Conservation (phyloP, 2,113 vertebrate species). For the Redunca redunca region DNA sequence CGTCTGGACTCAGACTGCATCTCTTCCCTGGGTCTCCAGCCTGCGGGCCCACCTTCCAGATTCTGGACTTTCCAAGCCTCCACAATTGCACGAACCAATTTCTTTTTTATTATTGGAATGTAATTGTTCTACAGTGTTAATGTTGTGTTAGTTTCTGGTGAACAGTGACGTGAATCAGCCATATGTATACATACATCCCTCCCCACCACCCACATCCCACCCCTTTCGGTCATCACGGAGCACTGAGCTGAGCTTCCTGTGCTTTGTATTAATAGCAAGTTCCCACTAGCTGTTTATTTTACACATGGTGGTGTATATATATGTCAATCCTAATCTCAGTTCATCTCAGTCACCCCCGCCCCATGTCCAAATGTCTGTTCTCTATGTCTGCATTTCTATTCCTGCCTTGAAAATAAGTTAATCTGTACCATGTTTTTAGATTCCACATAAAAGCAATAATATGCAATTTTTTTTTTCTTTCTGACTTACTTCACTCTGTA, state of each 20-base stretch:
- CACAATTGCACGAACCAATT: not conserved
- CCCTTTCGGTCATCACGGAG: not conserved
- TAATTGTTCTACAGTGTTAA: not conserved
- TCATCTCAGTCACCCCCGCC: not conserved
- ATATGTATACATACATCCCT: not conserved
- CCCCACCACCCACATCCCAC: not conserved
- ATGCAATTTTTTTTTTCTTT: not conserved
- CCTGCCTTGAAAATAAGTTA: not conserved
- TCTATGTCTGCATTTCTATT: not conserved
- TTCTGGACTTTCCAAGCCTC: not conserved
- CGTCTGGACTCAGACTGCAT: not conserved
- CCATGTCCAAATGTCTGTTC: not conserved
- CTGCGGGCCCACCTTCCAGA: not conserved
- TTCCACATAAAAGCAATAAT: not conserved
- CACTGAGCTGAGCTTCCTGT: not conserved
- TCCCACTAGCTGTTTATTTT: not conserved
- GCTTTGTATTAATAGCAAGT: not conserved
- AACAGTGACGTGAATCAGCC: not conserved
- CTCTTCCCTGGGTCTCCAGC: not conserved
- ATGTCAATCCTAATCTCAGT: not conserved
- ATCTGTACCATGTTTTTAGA: not conserved
- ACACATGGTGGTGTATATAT: not conserved
- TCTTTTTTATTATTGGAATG: not conserved
- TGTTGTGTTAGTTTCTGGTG: not conserved
- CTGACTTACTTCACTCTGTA: not conserved